phyloP scores from a whole-genome alignment of 37 sponge, comb jelly and placozoan species.

The Aplysina aerophoba region DNA sequence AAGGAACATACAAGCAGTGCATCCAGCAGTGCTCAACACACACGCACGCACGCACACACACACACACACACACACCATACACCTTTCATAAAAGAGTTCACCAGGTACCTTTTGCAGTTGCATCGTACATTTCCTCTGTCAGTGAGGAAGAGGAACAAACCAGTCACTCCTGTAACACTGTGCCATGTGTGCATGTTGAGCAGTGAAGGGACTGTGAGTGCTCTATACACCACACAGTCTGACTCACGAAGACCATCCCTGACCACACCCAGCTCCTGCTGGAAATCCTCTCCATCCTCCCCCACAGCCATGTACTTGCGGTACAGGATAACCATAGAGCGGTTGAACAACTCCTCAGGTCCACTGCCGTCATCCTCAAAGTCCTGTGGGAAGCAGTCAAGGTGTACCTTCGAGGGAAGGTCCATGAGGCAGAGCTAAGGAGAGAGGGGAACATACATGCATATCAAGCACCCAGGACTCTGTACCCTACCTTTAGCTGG shows the following conservation, averaged over 20 bases:
- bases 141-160: background rate
- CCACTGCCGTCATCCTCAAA: background rate
- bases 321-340: background rate
- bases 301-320: background rate
- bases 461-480: background rate
- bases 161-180: background rate
- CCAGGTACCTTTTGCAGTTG: background rate
- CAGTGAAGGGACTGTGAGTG: too few relatives aligned
- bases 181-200: background rate
- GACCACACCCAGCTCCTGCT: background rate
- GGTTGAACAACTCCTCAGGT: background rate
- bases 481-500: background rate
- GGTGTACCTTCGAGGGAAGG: background rate
- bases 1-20: background rate
- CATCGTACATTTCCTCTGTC: background rate
- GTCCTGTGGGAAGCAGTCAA: conserved; percentile 16
- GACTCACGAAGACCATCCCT: conserved; percentile 6
- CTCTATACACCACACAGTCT: too few relatives aligned
- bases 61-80: background rate
- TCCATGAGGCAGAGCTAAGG: background rate
- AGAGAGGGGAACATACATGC: background rate
- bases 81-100: too few relatives aligned
- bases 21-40: background rate
- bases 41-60: conserved; percentile 27
- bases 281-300: conserved; percentile 3